These are phyloP conservation scores for Tenthredo notha DNA, from an alignment of 2,888 invertebrate species.

Conservation along the genomic window DNA sequence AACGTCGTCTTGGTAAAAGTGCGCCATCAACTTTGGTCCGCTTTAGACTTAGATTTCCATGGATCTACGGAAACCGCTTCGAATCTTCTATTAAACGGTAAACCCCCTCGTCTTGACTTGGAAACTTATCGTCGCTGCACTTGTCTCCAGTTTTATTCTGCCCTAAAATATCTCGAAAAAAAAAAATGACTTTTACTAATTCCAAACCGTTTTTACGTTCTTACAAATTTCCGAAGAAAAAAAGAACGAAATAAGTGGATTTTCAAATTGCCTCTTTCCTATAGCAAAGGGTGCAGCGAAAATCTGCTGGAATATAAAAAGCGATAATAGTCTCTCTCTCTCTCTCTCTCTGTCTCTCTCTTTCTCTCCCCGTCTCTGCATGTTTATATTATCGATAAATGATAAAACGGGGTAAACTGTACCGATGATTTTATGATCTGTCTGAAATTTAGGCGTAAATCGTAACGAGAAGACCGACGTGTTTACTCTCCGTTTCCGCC, in stretches of 20 bases:
- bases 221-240: neutral
- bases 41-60: conserved; percentile 16
- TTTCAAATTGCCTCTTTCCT: too few species aligned
- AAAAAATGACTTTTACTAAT: neutral
- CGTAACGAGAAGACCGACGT: neutral
- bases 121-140: neutral
- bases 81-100: conserved; percentile 10
- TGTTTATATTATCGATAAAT: neutral
- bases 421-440: conserved; percentile 13
- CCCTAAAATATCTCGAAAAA: too few species aligned
- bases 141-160: neutral
- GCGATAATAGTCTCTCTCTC: neutral
- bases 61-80: conserved; percentile 6
- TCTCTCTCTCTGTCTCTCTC: too few species aligned
- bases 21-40: neutral
- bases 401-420: neutral
- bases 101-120: conserved; percentile 7
- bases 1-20: conserved; percentile 28
- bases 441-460: neutral
- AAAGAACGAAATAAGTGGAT: neutral
- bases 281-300: neutral
- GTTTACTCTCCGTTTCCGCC: conserved; percentile 34
- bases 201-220: neutral
- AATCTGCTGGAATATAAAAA: neutral
- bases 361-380: neutral